These are phyloP conservation scores for Paramisgurnus dabryanus DNA, from an alignment of 2,113 vertebrate genomes.

Conservation along the genomic window DNA sequence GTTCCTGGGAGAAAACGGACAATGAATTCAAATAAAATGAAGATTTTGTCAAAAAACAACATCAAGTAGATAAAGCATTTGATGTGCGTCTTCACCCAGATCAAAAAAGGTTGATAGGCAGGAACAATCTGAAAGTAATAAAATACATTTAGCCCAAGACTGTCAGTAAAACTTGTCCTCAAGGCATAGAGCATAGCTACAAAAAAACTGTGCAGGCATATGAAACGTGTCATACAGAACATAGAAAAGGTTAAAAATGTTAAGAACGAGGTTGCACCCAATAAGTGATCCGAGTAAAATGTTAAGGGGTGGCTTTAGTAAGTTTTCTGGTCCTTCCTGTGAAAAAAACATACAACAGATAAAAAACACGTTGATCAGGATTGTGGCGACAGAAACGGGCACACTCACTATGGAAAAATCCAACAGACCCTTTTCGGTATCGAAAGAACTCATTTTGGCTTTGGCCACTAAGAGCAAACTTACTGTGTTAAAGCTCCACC, in stretches of 20 bases:
- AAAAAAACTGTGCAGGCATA: neutral
- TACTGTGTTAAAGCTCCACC: no score
- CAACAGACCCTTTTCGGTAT: neutral
- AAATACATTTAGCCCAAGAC: constrained; percentile 58
- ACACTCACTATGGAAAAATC: neutral
- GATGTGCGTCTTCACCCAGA: constrained; percentile 62
- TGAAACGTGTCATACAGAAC: accelerated
- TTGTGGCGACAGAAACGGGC: neutral
- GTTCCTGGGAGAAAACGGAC: neutral
- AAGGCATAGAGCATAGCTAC: neutral
- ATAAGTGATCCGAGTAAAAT: no score
- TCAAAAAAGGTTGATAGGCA: neutral
- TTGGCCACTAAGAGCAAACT: no score
- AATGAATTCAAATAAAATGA: constrained; percentile 17
- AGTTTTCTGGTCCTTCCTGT: no score
- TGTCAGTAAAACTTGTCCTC: constrained; percentile 35
- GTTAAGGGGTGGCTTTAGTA: no score
- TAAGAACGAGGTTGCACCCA: no score
- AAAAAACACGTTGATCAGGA: no score
- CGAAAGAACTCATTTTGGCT: no score
- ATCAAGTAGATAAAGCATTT: constrained; percentile 37
- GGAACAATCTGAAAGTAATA: constrained; percentile 60
- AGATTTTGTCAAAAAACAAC: neutral
- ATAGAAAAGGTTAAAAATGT: neutral
- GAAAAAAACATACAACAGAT: no score